Evolutionary conservation across 2,888 invertebrate species (phyloP).

Genomic region (Parochlus steinenii): DNA sequence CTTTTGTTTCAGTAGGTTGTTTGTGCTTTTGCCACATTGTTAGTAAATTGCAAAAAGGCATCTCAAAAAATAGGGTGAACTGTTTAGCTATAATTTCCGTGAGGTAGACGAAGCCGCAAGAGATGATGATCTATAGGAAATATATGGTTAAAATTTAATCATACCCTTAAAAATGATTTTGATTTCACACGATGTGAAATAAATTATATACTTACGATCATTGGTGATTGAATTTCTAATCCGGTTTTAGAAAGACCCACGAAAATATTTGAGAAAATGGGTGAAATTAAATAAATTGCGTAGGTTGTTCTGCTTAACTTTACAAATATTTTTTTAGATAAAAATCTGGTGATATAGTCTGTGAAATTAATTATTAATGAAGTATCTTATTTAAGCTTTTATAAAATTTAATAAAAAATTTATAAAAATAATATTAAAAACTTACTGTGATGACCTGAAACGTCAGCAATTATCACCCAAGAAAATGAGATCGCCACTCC

Average conservation of each 20-base stretch:
- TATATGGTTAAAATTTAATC: not conserved
- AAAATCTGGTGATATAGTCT: not conserved
- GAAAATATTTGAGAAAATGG: constrained; percentile 3
- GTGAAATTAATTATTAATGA: no score
- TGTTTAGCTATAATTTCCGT: not conserved
- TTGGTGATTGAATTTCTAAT: not conserved
- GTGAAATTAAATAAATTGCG: constrained; percentile 3
- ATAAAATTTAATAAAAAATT: no score
- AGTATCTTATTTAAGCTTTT: no score
- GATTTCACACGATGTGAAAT: not conserved
- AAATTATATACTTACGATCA: constrained; percentile 1
- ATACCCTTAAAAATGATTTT: no score
- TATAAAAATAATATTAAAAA: not conserved
- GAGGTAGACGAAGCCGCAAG: not conserved
- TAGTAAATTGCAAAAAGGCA: constrained; percentile 3
- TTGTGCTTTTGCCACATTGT: not conserved
- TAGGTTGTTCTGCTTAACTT: constrained; percentile 2
- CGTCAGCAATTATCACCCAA: constrained; percentile 4
- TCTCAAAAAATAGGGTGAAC: constrained; percentile 1
- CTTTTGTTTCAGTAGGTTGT: not conserved
- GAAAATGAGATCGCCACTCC: constrained; percentile 1
- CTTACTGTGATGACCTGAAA: not conserved
- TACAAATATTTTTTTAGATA: constrained; percentile 2
- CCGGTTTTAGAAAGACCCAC: not conserved
- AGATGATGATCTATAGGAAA: constrained; percentile 1